A percentile compares a stretch with the other conserved stretches of the same genome.
Evolutionary conservation across 2,797 vertebrate species (phyloP).

Genomic region (Oophaga sylvatica): DNA sequence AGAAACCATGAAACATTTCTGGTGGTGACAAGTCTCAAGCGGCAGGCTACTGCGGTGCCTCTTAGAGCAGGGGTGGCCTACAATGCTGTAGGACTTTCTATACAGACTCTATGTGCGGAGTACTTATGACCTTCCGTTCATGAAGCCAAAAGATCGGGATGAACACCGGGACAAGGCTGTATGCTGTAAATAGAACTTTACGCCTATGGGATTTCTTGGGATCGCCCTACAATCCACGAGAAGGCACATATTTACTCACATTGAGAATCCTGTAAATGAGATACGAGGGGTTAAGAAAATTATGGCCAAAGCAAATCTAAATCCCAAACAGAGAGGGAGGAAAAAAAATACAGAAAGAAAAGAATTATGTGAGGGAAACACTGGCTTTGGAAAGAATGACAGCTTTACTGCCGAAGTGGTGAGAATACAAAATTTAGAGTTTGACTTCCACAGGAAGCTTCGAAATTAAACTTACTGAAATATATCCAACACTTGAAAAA

Average conservation of each 20-base stretch:
- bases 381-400: conserved; percentile 67
- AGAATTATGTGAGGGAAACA: conserved; percentile 64
- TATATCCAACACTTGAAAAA: conserved; percentile 70
- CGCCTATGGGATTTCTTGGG: not conserved
- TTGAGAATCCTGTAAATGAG: not conserved
- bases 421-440: conserved; percentile 64
- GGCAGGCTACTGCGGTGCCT: no score
- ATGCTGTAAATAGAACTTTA: no score
- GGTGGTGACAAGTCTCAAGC: no score
- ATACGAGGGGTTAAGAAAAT: conserved; percentile 21
- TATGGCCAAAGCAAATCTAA: conserved; percentile 16
- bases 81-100: no score
- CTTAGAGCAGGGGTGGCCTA: no score
- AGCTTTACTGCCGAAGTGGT: conserved; percentile 67
- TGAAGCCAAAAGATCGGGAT: not conserved
- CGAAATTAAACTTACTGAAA: conserved; percentile 71
- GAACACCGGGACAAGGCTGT: not conserved
- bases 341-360: conserved; percentile 64
- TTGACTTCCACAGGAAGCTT: conserved; percentile 68
- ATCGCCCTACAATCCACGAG: not conserved
- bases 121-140: not conserved
- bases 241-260: not conserved
- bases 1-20: no score
- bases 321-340: not conserved
- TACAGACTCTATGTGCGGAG: no score